phyloP scores from a whole-genome alignment of 2,113 vertebrate species.

The Lathamus discolor region DNA sequence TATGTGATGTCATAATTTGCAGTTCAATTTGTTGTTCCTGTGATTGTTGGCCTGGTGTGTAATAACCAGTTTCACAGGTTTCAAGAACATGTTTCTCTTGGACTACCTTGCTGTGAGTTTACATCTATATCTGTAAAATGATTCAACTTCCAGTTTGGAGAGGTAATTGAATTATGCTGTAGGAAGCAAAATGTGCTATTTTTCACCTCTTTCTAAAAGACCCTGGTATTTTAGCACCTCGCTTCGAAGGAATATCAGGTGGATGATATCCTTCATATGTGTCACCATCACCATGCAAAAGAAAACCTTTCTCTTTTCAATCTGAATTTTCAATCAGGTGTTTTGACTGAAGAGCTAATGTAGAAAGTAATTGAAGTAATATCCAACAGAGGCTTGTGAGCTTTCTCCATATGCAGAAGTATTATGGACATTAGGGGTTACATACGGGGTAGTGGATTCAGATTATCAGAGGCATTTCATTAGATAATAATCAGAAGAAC shows the following conservation, averaged over 20 bases:
- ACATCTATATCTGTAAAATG: not conserved
- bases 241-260: not conserved
- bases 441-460: not conserved
- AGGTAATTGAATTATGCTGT: not conserved
- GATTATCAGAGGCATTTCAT: not conserved
- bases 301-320: not conserved
- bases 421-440: not conserved
- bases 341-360: not conserved
- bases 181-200: not conserved
- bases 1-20: not conserved
- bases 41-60: not conserved
- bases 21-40: not conserved
- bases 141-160: not conserved
- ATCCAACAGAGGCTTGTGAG: not conserved
- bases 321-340: not conserved
- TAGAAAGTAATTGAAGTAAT: not conserved
- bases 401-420: not conserved
- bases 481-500: not conserved
- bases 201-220: not conserved
- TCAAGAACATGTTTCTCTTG: not conserved
- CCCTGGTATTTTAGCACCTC: not conserved
- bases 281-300: not conserved
- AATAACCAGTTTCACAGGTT: not conserved
- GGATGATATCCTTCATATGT: not conserved
- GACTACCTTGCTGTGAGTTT: not conserved